Evolutionary conservation across 1,140 invertebrate species (phyloP).

Genomic region (Brachionus calyciflorus): DNA sequence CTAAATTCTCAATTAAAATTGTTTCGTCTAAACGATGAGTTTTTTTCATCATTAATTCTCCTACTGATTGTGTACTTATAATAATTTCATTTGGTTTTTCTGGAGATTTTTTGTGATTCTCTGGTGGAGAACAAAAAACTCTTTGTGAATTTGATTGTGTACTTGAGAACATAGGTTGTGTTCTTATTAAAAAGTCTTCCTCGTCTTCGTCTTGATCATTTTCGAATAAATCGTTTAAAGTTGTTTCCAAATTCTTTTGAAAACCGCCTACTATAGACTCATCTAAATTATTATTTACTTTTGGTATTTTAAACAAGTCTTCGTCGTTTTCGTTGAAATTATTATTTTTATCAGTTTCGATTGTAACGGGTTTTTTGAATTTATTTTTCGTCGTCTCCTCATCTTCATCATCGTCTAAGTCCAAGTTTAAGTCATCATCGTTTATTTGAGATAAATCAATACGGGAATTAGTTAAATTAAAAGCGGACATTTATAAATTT

Average conservation of each 20-base stretch:
- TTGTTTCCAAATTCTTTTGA: background rate
- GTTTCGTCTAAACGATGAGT: background rate
- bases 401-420: conserved; percentile 4
- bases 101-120: background rate
- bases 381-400: background rate
- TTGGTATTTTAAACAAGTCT: background rate
- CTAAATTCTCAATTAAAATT: background rate
- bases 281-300: background rate
- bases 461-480: background rate
- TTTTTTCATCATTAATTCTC: background rate
- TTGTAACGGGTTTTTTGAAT: background rate
- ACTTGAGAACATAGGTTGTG: conserved; percentile 33
- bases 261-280: background rate
- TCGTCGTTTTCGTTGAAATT: background rate
- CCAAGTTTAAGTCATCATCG: conserved; percentile 7
- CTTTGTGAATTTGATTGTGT: background rate
- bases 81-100: background rate
- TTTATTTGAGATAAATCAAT: background rate
- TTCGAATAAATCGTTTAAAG: conserved; percentile 17
- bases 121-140: background rate
- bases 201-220: no score
- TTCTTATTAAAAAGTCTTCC: conserved; percentile 29
- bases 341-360: no score
- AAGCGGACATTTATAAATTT: background rate
- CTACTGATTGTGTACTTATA: background rate